A percentile compares a stretch with the other conserved stretches of the same genome.
phyloP scores from a whole-genome alignment of 2,888 invertebrate species.

The Helicoverpa assulta region DNA sequence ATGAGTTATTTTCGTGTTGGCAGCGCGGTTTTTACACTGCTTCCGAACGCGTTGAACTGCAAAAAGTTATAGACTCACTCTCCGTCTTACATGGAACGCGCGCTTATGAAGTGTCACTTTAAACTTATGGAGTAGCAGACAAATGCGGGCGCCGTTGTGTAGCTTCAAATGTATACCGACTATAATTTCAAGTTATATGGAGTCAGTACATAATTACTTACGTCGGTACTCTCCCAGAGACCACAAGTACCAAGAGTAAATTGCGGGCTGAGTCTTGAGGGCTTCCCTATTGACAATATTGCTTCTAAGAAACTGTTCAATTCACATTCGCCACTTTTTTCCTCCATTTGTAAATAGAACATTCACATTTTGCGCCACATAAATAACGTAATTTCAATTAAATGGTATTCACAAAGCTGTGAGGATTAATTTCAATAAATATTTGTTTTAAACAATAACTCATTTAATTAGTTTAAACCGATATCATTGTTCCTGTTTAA shows the following conservation, averaged over 20 bases:
- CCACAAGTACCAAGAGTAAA: neutral
- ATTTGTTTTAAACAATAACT: neutral
- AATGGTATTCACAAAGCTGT: neutral
- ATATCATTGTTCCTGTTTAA: neutral
- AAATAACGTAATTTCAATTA: neutral
- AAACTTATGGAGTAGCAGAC: conserved; percentile 31
- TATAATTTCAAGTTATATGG: neutral
- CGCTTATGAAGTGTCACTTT: conserved; percentile 23
- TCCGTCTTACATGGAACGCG: conserved; percentile 57
- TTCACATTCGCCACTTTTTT: conserved; percentile 6
- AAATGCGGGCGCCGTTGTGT: conserved; percentile 21
- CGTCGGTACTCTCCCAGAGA: neutral
- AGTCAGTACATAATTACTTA: neutral
- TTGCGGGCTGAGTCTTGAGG: neutral
- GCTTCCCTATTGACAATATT: neutral
- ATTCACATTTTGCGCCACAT: neutral
- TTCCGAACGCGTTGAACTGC: conserved; percentile 66
- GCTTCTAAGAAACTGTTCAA: neutral
- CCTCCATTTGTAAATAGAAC: neutral
- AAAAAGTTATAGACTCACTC: conserved; percentile 69
- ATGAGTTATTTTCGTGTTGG: conserved; percentile 76
- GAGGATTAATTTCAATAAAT: neutral
- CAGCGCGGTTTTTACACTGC: conserved; percentile 68
- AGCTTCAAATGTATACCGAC: conserved; percentile 22
- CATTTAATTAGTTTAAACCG: neutral